Evolutionary conservation across 2,113 vertebrate species (phyloP).

Genomic region (Seriola rivoliana): DNA sequence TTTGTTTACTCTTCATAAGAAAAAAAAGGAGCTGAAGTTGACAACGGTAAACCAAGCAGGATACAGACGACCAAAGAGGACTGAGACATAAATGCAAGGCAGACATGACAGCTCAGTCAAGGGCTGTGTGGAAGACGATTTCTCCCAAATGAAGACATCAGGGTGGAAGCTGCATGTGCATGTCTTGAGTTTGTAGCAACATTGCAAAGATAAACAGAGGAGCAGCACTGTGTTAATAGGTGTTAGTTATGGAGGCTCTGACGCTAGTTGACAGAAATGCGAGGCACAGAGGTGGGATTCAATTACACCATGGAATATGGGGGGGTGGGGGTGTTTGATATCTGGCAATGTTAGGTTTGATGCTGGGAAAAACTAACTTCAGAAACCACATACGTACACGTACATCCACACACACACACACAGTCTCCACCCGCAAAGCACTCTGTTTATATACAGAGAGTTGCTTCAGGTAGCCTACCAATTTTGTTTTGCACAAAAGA

Average conservation of each 20-base stretch:
- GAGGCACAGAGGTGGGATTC: conserved; percentile 59
- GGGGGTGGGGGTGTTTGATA: conserved; percentile 64
- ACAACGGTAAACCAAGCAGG: conserved; percentile 36
- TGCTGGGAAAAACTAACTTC: conserved; percentile 34
- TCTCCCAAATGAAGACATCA: conserved; percentile 70
- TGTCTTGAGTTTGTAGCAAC: conserved; percentile 22
- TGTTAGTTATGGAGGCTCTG: conserved; percentile 61
- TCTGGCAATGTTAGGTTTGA: conserved; percentile 47
- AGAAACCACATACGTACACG: conserved; percentile 4
- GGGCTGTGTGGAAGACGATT: conserved; percentile 36
- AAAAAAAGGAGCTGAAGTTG: conserved; percentile 27
- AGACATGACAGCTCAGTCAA: conserved; percentile 37
- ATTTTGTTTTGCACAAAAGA: not conserved
- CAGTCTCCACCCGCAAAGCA: not conserved
- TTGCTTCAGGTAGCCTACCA: not conserved
- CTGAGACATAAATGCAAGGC: conserved; percentile 18
- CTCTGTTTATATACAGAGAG: not conserved
- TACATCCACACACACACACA: not conserved
- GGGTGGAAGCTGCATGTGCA: conserved; percentile 42
- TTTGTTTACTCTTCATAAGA: conserved; percentile 41
- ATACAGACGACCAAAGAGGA: conserved; percentile 27
- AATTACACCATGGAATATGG: conserved; percentile 43
- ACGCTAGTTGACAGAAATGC: conserved; percentile 54
- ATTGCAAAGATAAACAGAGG: conserved; percentile 49
- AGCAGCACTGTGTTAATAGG: conserved; percentile 56